phyloP scores from a whole-genome alignment of 2,888 invertebrate species.

The Ganaspis brasiliensis region DNA sequence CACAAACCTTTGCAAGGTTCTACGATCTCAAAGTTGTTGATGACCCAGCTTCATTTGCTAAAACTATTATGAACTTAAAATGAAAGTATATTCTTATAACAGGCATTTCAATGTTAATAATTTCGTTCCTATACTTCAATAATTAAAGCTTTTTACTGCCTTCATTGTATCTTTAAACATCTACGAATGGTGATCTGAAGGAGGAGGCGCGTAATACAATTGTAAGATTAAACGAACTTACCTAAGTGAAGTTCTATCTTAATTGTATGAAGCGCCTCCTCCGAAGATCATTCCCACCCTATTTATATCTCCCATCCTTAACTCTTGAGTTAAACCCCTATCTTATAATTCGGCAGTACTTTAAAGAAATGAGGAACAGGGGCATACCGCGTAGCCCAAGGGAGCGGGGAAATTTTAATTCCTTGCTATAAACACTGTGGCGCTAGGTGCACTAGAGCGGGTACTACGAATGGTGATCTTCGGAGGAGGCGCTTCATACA shows the following conservation, averaged over 20 bases:
- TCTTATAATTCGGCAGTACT: neutral
- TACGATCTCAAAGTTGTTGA: too few species aligned
- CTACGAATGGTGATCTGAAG: conserved; percentile 31
- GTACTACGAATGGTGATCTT: neutral
- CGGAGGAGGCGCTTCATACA: too few species aligned
- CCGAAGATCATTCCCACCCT: neutral
- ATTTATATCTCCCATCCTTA: neutral
- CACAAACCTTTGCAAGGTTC: too few species aligned
- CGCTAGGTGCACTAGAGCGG: neutral
- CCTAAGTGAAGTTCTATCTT: neutral
- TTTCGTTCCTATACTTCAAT: too few species aligned
- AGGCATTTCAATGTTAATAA: too few species aligned
- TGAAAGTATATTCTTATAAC: too few species aligned
- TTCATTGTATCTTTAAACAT: conserved; percentile 11
- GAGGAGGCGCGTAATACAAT: conserved; percentile 24
- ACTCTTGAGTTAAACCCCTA: neutral
- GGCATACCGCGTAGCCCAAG: neutral
- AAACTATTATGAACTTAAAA: too few species aligned
- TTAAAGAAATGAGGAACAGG: neutral
- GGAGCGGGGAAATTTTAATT: conserved; percentile 7
- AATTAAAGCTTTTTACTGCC: neutral
- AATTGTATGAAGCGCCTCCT: too few species aligned
- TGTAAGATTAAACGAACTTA: neutral
- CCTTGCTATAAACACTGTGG: neutral
- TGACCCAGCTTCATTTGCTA: neutral